phyloP scores from a whole-genome alignment of 35 echinoderm and acorn worm species.

The Antedon bifida region DNA sequence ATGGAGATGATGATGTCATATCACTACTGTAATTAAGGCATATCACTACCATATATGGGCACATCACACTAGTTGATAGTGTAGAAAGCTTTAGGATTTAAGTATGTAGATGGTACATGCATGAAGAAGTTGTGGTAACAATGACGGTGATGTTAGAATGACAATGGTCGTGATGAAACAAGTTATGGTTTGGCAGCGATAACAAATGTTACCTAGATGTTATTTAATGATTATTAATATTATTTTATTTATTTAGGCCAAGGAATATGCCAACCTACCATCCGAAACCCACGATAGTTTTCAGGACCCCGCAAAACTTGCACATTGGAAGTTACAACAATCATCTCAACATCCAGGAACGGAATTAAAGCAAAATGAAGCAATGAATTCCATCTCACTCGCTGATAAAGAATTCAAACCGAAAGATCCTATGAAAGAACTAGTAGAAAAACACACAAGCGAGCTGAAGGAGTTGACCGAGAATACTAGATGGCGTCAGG shows the following conservation, averaged over 20 bases:
- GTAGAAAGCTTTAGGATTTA: too few species aligned
- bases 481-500: constrained; percentile 78
- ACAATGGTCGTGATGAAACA: too few species aligned
- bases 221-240: too few species aligned
- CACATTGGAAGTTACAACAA: constrained; percentile 62
- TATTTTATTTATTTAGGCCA: constrained; percentile 20
- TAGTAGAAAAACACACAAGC: constrained; percentile 40
- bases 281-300: constrained; percentile 60
- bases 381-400: not conserved
- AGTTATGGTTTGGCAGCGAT: too few species aligned
- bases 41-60: too few species aligned
- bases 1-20: too few species aligned
- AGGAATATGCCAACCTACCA: constrained; percentile 55
- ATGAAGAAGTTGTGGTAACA: too few species aligned
- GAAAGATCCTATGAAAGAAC: constrained; percentile 55
- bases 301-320: constrained; percentile 30
- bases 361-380: constrained; percentile 32
- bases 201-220: too few species aligned
- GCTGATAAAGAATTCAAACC: constrained; percentile 12
- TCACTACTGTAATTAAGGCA: too few species aligned
- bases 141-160: too few species aligned
- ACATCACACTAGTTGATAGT: too few species aligned
- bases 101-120: too few species aligned
- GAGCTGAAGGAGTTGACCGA: constrained; percentile 49
- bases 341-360: constrained; percentile 36